A percentile compares a stretch with the other conserved stretches of the same genome.
phyloP scores from a whole-genome alignment of 2,113 vertebrate genomes.

The Campylomormyrus numenius region DNA sequence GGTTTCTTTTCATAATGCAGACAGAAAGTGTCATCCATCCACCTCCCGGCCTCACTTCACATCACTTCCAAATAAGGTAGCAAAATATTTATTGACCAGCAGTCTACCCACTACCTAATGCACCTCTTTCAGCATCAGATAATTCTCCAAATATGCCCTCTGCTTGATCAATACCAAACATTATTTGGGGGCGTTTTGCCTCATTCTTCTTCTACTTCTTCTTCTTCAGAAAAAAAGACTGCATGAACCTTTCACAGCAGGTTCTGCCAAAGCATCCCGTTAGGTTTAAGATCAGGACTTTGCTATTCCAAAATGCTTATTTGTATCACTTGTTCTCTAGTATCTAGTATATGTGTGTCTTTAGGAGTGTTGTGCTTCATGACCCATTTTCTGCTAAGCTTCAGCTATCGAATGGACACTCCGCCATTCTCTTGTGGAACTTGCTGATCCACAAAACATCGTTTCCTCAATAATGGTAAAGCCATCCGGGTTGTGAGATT shows the following conservation, averaged over 20 bases:
- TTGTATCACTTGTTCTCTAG: not conserved
- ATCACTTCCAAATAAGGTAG: not conserved
- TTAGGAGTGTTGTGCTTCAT: not conserved
- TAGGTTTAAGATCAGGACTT: not conserved
- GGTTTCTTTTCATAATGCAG: not conserved
- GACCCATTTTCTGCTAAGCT: not conserved
- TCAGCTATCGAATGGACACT: not conserved
- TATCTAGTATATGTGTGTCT: not conserved
- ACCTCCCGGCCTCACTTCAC: not conserved
- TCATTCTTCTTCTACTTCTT: not conserved
- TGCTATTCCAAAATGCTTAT: not conserved
- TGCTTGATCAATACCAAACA: not conserved
- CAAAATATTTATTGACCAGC: not conserved
- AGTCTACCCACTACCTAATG: not conserved
- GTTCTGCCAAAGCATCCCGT: not conserved
- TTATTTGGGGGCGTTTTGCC: not conserved
- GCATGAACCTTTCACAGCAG: not conserved
- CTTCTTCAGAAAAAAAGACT: not conserved
- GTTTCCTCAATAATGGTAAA: not conserved
- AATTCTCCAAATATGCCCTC: not conserved
- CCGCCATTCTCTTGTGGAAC: not conserved
- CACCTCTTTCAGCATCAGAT: not conserved
- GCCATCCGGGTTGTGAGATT: not conserved
- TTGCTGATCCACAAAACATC: not conserved
- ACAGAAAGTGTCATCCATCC: not conserved